phyloP scores from a whole-genome alignment of 2,113 vertebrate species.

The Accipiter cooperii region DNA sequence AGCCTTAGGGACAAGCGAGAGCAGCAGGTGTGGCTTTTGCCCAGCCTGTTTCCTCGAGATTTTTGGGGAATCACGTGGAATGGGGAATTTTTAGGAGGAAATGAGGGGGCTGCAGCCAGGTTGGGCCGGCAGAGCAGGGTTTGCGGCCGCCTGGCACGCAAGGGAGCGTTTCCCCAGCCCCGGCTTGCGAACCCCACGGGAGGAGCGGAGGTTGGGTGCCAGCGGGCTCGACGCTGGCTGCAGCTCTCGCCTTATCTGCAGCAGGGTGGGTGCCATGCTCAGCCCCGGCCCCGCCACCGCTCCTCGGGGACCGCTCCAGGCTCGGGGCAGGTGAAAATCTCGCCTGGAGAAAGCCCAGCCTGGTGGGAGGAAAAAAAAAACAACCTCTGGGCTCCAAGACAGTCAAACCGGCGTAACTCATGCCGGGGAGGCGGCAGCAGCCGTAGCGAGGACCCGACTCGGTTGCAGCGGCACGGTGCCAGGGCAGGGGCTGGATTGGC shows the following conservation, averaged over 20 bases:
- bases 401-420: neutral
- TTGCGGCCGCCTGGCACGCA: neutral
- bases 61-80: rapidly evolving
- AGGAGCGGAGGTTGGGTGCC: neutral
- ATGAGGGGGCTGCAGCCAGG: rapidly evolving
- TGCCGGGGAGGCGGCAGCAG: neutral
- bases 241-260: neutral
- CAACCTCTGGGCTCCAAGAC: neutral
- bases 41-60: neutral
- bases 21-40: neutral
- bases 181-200: neutral
- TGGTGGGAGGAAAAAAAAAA: neutral
- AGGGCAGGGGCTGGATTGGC: slow-evolving; percentile 25
- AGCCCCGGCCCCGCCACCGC: neutral
- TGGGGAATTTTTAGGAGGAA: neutral
- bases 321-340: neutral
- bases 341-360: neutral
- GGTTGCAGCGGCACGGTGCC: neutral
- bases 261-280: neutral
- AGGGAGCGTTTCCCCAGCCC: neutral
- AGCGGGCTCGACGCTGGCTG: neutral
- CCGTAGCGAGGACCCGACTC: neutral
- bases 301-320: neutral
- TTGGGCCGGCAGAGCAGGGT: neutral
- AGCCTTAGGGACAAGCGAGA: neutral